Evolutionary conservation across 2,888 invertebrate species (phyloP).

Genomic region (Pristionchus entomophagus): DNA sequence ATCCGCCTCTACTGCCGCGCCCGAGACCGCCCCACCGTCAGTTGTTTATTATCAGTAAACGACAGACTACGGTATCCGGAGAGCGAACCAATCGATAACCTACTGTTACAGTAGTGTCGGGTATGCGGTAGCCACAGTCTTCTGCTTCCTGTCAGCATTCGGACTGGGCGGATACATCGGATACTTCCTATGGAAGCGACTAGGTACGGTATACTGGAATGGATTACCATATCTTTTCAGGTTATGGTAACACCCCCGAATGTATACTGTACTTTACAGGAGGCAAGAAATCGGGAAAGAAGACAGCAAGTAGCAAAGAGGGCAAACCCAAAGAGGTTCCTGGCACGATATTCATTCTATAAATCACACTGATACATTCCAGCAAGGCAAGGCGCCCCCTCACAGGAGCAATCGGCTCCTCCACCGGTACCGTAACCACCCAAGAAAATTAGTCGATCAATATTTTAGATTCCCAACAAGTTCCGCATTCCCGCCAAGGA

Average conservation of each 20-base stretch:
- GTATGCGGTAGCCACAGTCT: not conserved
- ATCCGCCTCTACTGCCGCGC: not conserved
- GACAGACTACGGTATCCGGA: not conserved
- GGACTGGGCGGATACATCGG: not conserved
- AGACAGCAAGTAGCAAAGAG: not conserved
- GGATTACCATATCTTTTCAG: too few relatives aligned
- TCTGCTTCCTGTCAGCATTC: constrained; percentile 23
- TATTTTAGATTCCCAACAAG: constrained; percentile 21
- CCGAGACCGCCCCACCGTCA: not conserved
- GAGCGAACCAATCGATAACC: not conserved
- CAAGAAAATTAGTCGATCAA: not conserved
- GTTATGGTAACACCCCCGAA: too few relatives aligned
- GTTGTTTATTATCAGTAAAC: not conserved
- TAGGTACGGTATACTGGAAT: not conserved
- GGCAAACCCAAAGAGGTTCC: not conserved
- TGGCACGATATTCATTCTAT: too few relatives aligned
- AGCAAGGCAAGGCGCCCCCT: constrained; percentile 23
- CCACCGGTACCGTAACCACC: not conserved
- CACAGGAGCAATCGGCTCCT: constrained; percentile 25
- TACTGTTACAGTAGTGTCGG: not conserved
- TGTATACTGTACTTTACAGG: not conserved
- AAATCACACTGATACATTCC: not conserved
- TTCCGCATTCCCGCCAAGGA: constrained; percentile 34
- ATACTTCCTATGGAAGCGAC: constrained; percentile 24
- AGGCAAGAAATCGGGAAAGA: not conserved